These are phyloP conservation scores for Bradypodion pumilum DNA, from an alignment of 2,797 vertebrate species.

Conservation along the genomic window DNA sequence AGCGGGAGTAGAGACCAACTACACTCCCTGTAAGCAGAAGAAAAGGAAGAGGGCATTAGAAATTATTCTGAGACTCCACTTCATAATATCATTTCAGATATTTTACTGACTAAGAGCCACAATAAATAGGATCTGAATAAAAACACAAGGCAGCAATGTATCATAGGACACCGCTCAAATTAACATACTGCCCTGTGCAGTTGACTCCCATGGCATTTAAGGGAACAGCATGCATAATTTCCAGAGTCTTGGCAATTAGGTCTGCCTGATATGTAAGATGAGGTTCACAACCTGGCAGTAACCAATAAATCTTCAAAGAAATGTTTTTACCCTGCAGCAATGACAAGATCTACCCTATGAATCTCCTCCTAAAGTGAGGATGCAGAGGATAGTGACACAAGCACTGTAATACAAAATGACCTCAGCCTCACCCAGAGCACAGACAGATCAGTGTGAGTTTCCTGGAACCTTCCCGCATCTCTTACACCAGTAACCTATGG, in stretches of 20 bases:
- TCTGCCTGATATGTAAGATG: background rate
- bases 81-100: background rate
- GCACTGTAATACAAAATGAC: background rate
- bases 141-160: background rate
- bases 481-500: background rate
- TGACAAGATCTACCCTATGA: background rate
- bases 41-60: background rate
- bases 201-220: background rate
- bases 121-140: background rate
- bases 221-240: background rate
- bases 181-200: background rate
- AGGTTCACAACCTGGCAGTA: background rate
- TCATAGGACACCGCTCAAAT: background rate
- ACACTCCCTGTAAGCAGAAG: slow-evolving; percentile 81
- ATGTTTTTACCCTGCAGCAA: background rate
- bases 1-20: slow-evolving; percentile 92
- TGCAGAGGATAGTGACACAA: background rate
- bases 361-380: background rate
- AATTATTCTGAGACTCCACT: background rate
- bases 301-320: background rate
- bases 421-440: background rate
- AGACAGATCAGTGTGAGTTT: background rate
- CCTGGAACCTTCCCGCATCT: background rate
- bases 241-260: background rate
- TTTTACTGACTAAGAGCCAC: background rate